These are phyloP conservation scores for Leptoteleia sp. DNA, from an alignment of 1,140 invertebrate species.

Conservation along the genomic window DNA sequence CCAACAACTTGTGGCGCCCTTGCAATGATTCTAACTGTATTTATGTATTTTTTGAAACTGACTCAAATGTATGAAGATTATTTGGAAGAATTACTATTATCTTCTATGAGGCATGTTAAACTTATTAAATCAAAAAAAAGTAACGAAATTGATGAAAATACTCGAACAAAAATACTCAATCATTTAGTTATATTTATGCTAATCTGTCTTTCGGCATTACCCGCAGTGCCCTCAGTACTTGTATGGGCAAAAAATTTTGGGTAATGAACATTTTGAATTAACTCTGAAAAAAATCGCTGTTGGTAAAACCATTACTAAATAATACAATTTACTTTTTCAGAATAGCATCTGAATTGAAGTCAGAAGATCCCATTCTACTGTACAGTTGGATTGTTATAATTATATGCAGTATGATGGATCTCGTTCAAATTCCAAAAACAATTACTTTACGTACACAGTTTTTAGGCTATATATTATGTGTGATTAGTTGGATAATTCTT, in stretches of 20 bases:
- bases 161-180: slow-evolving; percentile 72
- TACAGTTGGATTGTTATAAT: slow-evolving; percentile 74
- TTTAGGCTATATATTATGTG: slow-evolving; percentile 70
- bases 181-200: slow-evolving; percentile 77
- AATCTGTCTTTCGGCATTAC: slow-evolving; percentile 73
- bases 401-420: slow-evolving; percentile 73
- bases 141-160: slow-evolving; percentile 42
- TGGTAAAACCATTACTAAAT: too few relatives aligned
- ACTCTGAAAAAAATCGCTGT: too few relatives aligned
- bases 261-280: slow-evolving; percentile 56
- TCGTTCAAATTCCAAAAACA: slow-evolving; percentile 71
- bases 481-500: slow-evolving; percentile 71
- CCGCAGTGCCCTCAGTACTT: slow-evolving; percentile 77
- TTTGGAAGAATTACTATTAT: slow-evolving; percentile 83
- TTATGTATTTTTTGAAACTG: slow-evolving; percentile 61
- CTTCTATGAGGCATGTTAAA: slow-evolving; percentile 66
- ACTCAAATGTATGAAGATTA: slow-evolving; percentile 82
- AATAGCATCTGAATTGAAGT: slow-evolving; percentile 68
- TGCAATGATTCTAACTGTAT: slow-evolving; percentile 79
- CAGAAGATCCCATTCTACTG: slow-evolving; percentile 75
- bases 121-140: slow-evolving; percentile 60
- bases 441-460: slow-evolving; percentile 58
- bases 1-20: slow-evolving; percentile 82
- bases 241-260: slow-evolving; percentile 81
- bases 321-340: slow-evolving; percentile 22